Evolutionary conservation across 2,113 vertebrate genomes (phyloP).

Genomic region (Limnothrissa miodon): DNA sequence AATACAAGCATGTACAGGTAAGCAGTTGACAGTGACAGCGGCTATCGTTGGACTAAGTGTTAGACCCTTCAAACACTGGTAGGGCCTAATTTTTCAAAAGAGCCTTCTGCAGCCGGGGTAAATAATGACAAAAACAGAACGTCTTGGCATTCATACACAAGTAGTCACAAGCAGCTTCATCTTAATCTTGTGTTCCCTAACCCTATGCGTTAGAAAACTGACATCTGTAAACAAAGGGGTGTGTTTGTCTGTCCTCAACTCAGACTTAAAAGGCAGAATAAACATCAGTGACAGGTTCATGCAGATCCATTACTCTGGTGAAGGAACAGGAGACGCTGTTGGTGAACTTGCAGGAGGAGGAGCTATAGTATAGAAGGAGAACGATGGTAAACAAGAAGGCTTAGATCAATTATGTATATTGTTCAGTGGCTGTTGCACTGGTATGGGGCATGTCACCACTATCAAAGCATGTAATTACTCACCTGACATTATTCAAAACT

Average conservation of each 20-base stretch:
- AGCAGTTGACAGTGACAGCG: too few species aligned
- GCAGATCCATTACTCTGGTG: not conserved
- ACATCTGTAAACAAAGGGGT: not conserved
- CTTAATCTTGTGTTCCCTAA: too few species aligned
- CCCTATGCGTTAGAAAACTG: not conserved
- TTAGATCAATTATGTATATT: not conserved
- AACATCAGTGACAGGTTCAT: not conserved
- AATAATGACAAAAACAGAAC: too few species aligned
- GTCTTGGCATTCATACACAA: too few species aligned
- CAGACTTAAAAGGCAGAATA: not conserved
- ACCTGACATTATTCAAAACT: not conserved
- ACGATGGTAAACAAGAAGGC: not conserved
- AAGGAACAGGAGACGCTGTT: not conserved
- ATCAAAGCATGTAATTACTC: conserved; percentile 4
- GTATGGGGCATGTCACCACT: not conserved
- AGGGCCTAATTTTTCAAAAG: too few species aligned
- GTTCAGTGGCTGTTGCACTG: not conserved
- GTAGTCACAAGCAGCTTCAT: too few species aligned
- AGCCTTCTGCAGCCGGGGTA: too few species aligned
- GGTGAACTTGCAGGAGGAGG: not conserved
- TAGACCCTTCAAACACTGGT: too few species aligned
- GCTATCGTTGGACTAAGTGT: too few species aligned
- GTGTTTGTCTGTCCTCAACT: not conserved
- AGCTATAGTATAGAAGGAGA: not conserved
- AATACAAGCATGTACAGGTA: too few species aligned